Conservation (phyloP, 2,888 invertebrate species). For the Oxyscelio sp. region DNA sequence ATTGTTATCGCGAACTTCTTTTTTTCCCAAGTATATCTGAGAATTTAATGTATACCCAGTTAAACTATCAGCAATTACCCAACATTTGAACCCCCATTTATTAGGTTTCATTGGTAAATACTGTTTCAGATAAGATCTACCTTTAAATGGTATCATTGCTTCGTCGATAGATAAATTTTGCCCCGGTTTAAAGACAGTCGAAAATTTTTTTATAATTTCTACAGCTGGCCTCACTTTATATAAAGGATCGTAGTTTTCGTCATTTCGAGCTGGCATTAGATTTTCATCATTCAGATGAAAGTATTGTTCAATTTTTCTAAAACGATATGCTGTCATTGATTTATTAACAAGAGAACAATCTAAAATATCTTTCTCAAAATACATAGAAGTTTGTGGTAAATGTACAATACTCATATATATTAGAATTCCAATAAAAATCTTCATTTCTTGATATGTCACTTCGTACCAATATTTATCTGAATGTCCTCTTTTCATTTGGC, state of each 20-base stretch:
- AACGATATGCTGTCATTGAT: conserved; percentile 16
- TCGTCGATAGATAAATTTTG: conserved; percentile 20
- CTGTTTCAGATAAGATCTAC: conserved; percentile 22
- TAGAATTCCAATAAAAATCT: conserved; percentile 8
- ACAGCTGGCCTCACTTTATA: conserved; percentile 40
- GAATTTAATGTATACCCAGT: not conserved
- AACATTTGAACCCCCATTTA: conserved; percentile 29
- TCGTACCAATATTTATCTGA: not conserved
- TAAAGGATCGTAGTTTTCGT: conserved; percentile 19
- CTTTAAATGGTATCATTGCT: conserved; percentile 35
- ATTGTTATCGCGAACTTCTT: not conserved
- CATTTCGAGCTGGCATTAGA: no score
- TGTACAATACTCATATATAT: conserved; percentile 25
- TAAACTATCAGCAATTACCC: conserved; percentile 8
- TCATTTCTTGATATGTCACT: not conserved
- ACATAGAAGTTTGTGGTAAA: conserved; percentile 6
- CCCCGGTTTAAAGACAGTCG: conserved; percentile 14
- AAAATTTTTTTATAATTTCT: conserved; percentile 9
- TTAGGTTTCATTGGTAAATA: conserved; percentile 33
- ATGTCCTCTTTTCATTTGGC: not conserved
- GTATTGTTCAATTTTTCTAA: conserved; percentile 35
- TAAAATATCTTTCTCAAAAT: conserved; percentile 23
- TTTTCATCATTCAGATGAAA: conserved; percentile 43
- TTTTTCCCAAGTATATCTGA: not conserved
- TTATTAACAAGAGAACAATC: conserved; percentile 21